Evolutionary conservation across 1,140 invertebrate species (phyloP).

Genomic region (Pinna nobilis): DNA sequence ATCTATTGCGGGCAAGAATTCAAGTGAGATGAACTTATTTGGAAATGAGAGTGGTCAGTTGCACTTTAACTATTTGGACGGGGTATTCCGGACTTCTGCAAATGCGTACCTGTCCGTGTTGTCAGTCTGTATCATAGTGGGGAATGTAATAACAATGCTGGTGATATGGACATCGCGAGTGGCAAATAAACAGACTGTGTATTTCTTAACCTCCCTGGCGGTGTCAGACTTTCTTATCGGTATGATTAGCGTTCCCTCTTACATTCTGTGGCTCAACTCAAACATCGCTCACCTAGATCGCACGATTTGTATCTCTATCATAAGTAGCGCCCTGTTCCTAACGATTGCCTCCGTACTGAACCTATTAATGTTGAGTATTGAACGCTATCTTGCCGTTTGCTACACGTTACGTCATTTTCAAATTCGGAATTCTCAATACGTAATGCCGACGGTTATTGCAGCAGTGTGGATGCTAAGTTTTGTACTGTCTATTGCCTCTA

Average conservation of each 20-base stretch:
- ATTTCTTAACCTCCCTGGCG: constrained; percentile 8
- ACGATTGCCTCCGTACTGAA: constrained; percentile 10
- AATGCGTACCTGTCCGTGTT: not conserved
- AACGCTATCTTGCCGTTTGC: constrained; percentile 19
- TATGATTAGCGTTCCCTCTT: constrained; percentile 7
- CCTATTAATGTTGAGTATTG: constrained; percentile 7
- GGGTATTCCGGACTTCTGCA: not conserved
- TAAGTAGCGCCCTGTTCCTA: constrained; percentile 4
- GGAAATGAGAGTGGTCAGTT: not conserved
- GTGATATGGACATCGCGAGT: not conserved
- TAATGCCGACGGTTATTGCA: not conserved
- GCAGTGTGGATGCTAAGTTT: constrained; percentile 8
- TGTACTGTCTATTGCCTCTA: not conserved
- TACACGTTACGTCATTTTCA: constrained; percentile 14
- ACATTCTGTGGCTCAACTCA: constrained; percentile 11
- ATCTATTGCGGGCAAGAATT: no score
- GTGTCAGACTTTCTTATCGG: constrained; percentile 16
- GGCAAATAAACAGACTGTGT: not conserved
- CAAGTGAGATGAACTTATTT: no score
- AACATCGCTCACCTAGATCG: not conserved
- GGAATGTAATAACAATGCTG: not conserved
- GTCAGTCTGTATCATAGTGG: not conserved
- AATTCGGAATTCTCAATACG: not conserved
- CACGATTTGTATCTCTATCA: not conserved
- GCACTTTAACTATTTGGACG: not conserved